A percentile compares a stretch with the other conserved stretches of the same genome.
Conservation (phyloP, 2,797 vertebrate genomes). For the Acipenser transmontanus region DNA sequence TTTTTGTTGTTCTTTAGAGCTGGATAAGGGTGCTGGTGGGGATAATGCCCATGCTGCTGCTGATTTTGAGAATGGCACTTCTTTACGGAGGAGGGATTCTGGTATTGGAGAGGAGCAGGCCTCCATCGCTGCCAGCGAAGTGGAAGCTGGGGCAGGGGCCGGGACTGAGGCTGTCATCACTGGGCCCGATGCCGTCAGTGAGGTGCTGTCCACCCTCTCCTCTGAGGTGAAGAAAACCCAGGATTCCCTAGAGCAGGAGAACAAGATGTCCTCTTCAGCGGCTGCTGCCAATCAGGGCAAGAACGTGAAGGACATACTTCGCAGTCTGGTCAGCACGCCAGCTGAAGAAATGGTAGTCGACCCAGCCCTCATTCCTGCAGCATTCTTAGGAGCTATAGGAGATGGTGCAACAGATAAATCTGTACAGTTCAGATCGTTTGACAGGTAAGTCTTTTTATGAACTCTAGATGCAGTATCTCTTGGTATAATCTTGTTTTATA, state of each 20-base stretch:
- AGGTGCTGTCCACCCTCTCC: slow-evolving; percentile 81
- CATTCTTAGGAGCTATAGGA: slow-evolving; percentile 72
- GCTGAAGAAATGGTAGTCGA: slow-evolving; percentile 73
- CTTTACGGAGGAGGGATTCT: slow-evolving; percentile 67
- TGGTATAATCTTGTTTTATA: too few relatives aligned
- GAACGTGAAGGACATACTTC: slow-evolving; percentile 91
- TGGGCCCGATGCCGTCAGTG: slow-evolving; percentile 84
- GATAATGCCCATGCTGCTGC: slow-evolving; percentile 36
- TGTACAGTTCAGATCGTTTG: slow-evolving; percentile 83
- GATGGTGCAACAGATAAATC: slow-evolving; percentile 64
- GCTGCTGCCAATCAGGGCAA: slow-evolving; percentile 59
- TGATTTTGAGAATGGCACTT: slow-evolving; percentile 58
- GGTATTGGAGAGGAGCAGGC: slow-evolving; percentile 70
- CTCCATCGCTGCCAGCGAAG: slow-evolving; percentile 39
- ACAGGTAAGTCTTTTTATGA: slow-evolving; percentile 66
- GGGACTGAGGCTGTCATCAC: slow-evolving; percentile 40
- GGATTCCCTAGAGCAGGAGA: slow-evolving; percentile 46
- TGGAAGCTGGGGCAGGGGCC: slow-evolving; percentile 23
- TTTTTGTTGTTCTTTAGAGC: too few relatives aligned
- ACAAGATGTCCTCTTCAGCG: slow-evolving; percentile 25
- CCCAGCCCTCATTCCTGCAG: slow-evolving; percentile 67
- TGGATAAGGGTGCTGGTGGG: not conserved
- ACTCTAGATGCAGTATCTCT: not conserved
- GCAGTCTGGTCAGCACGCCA: slow-evolving; percentile 81
- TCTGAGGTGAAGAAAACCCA: slow-evolving; percentile 78